Conservation (phyloP, 2,888 invertebrate genomes). For the Baronia brevicornis region DNA sequence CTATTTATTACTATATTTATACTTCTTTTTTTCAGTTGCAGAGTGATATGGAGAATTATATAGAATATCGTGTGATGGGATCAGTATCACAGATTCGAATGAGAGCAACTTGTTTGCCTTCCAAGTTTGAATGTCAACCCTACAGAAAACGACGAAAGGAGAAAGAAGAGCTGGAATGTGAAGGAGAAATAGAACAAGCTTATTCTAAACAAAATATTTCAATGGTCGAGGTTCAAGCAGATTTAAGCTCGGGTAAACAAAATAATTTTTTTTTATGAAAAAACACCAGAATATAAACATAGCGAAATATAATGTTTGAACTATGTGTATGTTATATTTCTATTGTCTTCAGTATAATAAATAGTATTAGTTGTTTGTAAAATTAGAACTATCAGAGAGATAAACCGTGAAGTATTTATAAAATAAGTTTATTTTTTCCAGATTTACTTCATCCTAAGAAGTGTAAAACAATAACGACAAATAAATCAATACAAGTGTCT, state of each 20-base stretch:
- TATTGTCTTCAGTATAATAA: no score
- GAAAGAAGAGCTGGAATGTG: constrained; percentile 2
- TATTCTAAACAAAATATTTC: no score
- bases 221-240: no score
- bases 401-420: constrained; percentile 5
- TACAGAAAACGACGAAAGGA: constrained; percentile 17
- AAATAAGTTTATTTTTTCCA: constrained; percentile 1
- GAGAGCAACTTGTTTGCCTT: constrained; percentile 19
- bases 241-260: no score
- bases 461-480: neutral
- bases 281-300: no score
- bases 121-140: constrained; percentile 21
- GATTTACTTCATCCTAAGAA: neutral
- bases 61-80: constrained; percentile 22
- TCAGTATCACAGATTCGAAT: constrained; percentile 16
- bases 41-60: constrained; percentile 23
- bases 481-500: constrained; percentile 13
- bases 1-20: no score
- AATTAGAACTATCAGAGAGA: no score
- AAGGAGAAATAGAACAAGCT: no score
- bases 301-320: no score
- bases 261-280: no score
- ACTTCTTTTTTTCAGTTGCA: constrained; percentile 22
- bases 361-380: no score
- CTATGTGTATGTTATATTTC: no score